phyloP scores from a whole-genome alignment of 2,888 invertebrate species.

The Drosophila borborema region DNA sequence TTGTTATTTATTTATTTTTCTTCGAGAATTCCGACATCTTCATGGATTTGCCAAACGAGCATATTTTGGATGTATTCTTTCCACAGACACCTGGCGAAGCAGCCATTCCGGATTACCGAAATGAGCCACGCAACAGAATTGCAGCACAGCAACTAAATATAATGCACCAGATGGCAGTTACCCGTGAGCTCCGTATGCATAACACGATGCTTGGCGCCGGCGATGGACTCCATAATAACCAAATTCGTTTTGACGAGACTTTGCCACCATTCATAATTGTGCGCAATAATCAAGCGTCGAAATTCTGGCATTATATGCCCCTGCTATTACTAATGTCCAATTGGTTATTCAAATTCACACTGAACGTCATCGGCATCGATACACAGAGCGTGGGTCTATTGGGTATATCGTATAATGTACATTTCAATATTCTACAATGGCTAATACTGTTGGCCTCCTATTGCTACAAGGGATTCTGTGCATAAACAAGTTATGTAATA shows the following conservation, averaged over 20 bases:
- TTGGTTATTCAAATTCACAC: conserved; percentile 19
- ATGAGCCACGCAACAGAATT: neutral
- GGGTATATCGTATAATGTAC: conserved; percentile 39
- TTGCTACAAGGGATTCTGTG: conserved; percentile 24
- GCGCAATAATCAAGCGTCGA: neutral
- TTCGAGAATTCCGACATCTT: neutral
- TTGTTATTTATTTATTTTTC: neutral
- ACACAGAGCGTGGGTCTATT: conserved; percentile 1
- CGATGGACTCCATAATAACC: conserved; percentile 46
- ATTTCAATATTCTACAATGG: conserved; percentile 43
- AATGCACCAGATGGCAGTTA: neutral
- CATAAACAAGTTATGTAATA: neutral
- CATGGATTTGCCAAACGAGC: conserved; percentile 39
- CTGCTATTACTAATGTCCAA: conserved; percentile 34
- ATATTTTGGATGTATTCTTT: conserved; percentile 28
- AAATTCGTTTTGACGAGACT: neutral
- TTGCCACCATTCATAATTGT: conserved; percentile 14
- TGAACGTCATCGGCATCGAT: conserved; percentile 17
- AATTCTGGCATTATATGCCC: conserved; percentile 36
- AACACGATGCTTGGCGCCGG: conserved; percentile 35
- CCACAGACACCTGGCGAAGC: neutral
- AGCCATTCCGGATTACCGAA: neutral
- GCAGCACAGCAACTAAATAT: neutral
- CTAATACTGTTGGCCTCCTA: conserved; percentile 17
- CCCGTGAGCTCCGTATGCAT: neutral